Evolutionary conservation across 1,140 invertebrate genomes (phyloP), one percentile per base, ranked within the genome.

Genomic region (Lordiphosa mommai): DNA sequence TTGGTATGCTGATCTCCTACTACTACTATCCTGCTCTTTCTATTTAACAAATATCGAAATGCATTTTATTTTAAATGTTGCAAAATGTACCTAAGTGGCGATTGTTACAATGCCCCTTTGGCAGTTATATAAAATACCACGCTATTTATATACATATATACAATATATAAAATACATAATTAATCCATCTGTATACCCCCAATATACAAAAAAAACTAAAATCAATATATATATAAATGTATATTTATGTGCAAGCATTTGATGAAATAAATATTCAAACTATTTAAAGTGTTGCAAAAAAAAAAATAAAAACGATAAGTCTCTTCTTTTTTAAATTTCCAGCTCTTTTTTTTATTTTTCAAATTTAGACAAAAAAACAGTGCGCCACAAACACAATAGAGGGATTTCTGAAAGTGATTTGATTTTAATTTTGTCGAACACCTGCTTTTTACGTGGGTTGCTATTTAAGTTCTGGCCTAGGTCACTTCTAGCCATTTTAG

Each of bases 51-150:
- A 80, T 80, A 74, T 80, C 74, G 49, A 63, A 63, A 66, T 53
- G 74, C 74, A 80, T 68, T 68, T 80, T 79, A 23, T 6, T 79
- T 73, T 82, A 80, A 71, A 63, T 74, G 74, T 74, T 69, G 77
- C 71, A 76, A 52, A 59, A 71, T 47, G 76, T 82, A 82, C 76
- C 76, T 82, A 82, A 71, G 53, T 76, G 64, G 70, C 65, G 68
- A 70, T 70, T 79, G 72, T 70, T 55, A 52, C 60, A 57, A 69
- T 64, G 64, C 68, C 56, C 63, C 50, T 63, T 68, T 68, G 74
- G 73, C 63, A 49, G 64, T 66, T 50, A 67, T 38, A 30, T 53
- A 60, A 41, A 30, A 57, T 43, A 7, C 40, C 10, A 55, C 65
- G 69, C 51, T 68, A 72, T 77, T 74, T 63, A 72, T 67, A 72